Evolutionary conservation across 1,140 invertebrate genomes (phyloP), one percentile per base, ranked within the genome.

Genomic region (Drosophila kanapiae): DNA sequence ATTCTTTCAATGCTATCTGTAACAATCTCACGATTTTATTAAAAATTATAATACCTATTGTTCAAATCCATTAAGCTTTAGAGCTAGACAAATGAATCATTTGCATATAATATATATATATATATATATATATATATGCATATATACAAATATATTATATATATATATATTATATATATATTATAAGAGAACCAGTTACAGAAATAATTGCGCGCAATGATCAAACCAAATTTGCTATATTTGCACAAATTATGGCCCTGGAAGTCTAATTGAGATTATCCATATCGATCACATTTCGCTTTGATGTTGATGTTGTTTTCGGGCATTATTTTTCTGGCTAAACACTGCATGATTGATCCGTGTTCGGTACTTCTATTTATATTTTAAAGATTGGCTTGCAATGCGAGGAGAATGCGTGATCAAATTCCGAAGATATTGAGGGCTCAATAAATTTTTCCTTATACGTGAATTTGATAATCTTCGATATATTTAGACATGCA

Each of bases 371-470:
- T 47, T 63, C 13, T 40, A 38, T 33, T 33, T 48, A 18, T 48
- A 63, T 2, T 33, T 31, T 9, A 0, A 27, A 18, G 29, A 65
- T 35, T 40, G 43, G 14, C 6, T 42, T 40, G 35, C 35, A 33
- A 10, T 33, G 42, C 43, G 13, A 7, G 40, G 9, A 11, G 13
- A n/a, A 23, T 16, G 43, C 35, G 16, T 65, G 61, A 65, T 64
- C 37, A 13, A 65, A 51, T 65, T 18, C 16, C 61, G 1, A 10
- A 65, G 37, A 29, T 67, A 53, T 51, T 9, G 61, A 9, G n/a
- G 3, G 37, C 2, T 11, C 37, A 69, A 65, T 65, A 65, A 65
- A 65, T 49, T 29, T 18, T 37, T 11, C n/a, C 18, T 47, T 47
- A 4, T 11, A 1, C 6, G 10, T n/a, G 23, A 37, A 60, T 10